These are phyloP conservation scores for Isotomurus palustris DNA, from an alignment of 2,888 invertebrate genomes.

Conservation along the genomic window DNA sequence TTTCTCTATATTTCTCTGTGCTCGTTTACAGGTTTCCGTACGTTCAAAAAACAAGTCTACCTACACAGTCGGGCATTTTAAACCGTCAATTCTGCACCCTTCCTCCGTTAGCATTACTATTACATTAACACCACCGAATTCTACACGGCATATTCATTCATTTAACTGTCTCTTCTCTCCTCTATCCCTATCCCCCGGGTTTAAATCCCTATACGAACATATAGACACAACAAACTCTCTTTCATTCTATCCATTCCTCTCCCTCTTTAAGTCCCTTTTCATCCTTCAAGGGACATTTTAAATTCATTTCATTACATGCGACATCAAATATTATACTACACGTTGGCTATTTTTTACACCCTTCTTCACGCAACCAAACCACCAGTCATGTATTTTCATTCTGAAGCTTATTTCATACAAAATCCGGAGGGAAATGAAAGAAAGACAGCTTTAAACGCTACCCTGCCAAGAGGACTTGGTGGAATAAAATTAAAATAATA, in stretches of 20 bases:
- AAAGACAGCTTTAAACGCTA: too few species aligned
- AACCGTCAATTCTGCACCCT: background rate
- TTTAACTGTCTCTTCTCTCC: background rate
- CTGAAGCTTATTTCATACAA: too few species aligned
- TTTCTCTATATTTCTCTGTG: too few species aligned
- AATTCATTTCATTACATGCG: too few species aligned
- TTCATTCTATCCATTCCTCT: background rate
- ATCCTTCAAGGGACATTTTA: background rate
- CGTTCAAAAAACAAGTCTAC: background rate
- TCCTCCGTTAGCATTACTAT: background rate
- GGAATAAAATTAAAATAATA: too few species aligned
- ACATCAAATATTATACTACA: background rate
- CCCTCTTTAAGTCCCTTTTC: background rate
- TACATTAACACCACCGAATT: background rate
- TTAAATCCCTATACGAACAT: background rate
- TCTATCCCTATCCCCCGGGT: background rate
- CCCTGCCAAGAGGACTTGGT: too few species aligned
- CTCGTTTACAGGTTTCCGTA: conserved; percentile 22
- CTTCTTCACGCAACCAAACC: too few species aligned
- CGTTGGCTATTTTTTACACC: background rate
- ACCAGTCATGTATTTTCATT: too few species aligned
- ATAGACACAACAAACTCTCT: background rate
- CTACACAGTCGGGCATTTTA: background rate
- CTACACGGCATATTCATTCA: background rate
- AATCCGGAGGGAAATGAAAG: too few species aligned